These are phyloP conservation scores for Lithophane ornitopus DNA, from an alignment of 2,888 invertebrate species.

Conservation along the genomic window DNA sequence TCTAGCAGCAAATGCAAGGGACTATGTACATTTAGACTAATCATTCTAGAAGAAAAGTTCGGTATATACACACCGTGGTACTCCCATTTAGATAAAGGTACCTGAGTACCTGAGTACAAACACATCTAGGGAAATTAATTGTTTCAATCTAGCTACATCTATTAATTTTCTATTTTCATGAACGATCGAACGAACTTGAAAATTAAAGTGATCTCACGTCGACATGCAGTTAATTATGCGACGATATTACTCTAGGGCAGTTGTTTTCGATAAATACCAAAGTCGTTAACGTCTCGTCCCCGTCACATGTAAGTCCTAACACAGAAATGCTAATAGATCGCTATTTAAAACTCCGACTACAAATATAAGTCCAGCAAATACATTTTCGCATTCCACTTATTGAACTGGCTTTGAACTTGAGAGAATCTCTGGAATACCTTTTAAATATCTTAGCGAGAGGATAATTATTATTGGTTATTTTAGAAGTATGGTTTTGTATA, in stretches of 20 bases:
- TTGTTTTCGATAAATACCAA: not conserved
- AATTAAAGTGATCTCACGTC: not conserved
- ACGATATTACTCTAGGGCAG: not conserved
- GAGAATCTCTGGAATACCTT: slow-evolving; percentile 41
- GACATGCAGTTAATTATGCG: not conserved
- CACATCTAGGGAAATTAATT: not conserved
- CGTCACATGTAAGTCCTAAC: slow-evolving; percentile 65
- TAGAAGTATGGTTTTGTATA: not conserved
- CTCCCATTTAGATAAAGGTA: not conserved
- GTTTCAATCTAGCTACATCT: not conserved
- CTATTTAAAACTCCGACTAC: slow-evolving; percentile 80
- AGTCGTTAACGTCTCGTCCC: slow-evolving; percentile 56
- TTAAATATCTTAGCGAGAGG: slow-evolving; percentile 40
- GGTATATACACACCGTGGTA: not conserved
- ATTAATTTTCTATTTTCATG: not conserved
- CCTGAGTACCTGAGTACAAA: no score
- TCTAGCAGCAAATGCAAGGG: no score
- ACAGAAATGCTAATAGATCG: slow-evolving; percentile 85
- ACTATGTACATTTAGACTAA: no score
- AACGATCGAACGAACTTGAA: not conserved
- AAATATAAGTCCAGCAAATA: slow-evolving; percentile 77
- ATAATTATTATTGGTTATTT: slow-evolving; percentile 33
- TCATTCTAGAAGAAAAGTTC: not conserved
- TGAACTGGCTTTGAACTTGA: slow-evolving; percentile 36
- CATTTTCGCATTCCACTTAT: slow-evolving; percentile 81